Percentiles rank a stretch among this genome's conserved stretches.
phyloP scores from a whole-genome alignment of 1,140 invertebrate species.

The Sinonovacula constricta region DNA sequence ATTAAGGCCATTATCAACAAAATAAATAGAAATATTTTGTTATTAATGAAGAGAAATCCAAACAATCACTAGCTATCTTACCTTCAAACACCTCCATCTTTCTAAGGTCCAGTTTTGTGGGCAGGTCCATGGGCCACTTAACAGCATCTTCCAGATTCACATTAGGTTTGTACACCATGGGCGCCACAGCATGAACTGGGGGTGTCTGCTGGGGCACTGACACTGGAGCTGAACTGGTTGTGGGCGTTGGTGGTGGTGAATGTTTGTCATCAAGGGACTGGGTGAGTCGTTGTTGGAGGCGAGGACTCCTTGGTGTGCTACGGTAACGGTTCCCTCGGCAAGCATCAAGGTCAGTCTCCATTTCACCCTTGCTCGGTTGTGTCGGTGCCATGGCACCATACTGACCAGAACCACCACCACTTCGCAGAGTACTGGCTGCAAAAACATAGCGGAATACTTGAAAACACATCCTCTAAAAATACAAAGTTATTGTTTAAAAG shows the following conservation, averaged over 20 bases:
- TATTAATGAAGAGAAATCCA: not conserved
- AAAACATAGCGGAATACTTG: too few relatives aligned
- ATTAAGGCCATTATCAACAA: not conserved
- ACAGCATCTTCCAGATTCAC: conserved; percentile 64
- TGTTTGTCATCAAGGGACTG: not conserved
- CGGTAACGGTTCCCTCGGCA: not conserved
- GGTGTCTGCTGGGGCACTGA: conserved; percentile 14
- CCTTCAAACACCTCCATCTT: conserved; percentile 72
- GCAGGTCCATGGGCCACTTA: conserved; percentile 61
- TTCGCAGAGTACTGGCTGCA: too few relatives aligned
- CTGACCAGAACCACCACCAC: too few relatives aligned
- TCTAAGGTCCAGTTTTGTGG: conserved; percentile 60
- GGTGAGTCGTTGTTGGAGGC: not conserved
- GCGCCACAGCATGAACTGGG: conserved; percentile 38
- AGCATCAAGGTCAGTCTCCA: conserved; percentile 56
- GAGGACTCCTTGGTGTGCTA: conserved; percentile 6
- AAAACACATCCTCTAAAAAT: too few relatives aligned
- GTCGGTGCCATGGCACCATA: too few relatives aligned
- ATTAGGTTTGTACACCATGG: conserved; percentile 39
- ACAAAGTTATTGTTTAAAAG: too few relatives aligned
- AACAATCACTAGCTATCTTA: conserved; percentile 41
- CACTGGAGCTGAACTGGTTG: too few relatives aligned
- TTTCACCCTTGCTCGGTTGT: conserved; percentile 55
- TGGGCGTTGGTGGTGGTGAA: not conserved
- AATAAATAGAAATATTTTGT: not conserved